A percentile compares a stretch with the other conserved stretches of the same genome.
These are phyloP conservation scores for Anhinga rufa DNA, from an alignment of 2,113 vertebrate genomes.

Conservation along the genomic window DNA sequence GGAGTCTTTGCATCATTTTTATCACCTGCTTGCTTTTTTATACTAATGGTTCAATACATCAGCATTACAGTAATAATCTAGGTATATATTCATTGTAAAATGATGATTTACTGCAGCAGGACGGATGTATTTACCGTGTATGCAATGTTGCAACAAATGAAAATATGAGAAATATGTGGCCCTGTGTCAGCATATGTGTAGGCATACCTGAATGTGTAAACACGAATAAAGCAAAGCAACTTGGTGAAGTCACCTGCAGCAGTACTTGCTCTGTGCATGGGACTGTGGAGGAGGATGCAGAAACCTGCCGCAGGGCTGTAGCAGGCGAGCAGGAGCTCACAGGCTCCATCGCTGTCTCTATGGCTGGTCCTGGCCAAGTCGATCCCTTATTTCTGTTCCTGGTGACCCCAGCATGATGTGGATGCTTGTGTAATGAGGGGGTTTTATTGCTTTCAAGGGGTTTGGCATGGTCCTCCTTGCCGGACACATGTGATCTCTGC, in stretches of 20 bases:
- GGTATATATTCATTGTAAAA: conserved; percentile 58
- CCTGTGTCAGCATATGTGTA: not conserved
- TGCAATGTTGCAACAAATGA: conserved; percentile 16
- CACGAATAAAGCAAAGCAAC: not conserved
- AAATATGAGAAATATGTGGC: not conserved
- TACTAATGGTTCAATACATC: conserved; percentile 57
- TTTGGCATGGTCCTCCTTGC: not conserved
- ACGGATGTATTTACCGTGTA: conserved; percentile 10
- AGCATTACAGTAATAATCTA: conserved; percentile 57
- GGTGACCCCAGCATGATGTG: not conserved
- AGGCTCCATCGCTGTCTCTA: not conserved
- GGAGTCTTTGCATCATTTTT: conserved; percentile 60
- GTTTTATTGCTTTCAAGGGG: not conserved
- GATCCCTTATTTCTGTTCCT: not conserved
- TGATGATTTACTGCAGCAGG: conserved; percentile 48
- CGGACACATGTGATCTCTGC: not conserved
- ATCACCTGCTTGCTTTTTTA: conserved; percentile 59
- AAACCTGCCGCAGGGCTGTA: fast-evolving
- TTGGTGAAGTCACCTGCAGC: not conserved
- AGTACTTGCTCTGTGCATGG: fast-evolving
- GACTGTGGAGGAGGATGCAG: not conserved
- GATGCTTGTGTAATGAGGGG: not conserved
- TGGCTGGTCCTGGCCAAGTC: not conserved
- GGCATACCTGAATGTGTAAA: not conserved
- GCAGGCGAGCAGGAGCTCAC: not conserved